Evolutionary conservation across 2,888 invertebrate species (phyloP).

Genomic region (Drosophila tripunctata): DNA sequence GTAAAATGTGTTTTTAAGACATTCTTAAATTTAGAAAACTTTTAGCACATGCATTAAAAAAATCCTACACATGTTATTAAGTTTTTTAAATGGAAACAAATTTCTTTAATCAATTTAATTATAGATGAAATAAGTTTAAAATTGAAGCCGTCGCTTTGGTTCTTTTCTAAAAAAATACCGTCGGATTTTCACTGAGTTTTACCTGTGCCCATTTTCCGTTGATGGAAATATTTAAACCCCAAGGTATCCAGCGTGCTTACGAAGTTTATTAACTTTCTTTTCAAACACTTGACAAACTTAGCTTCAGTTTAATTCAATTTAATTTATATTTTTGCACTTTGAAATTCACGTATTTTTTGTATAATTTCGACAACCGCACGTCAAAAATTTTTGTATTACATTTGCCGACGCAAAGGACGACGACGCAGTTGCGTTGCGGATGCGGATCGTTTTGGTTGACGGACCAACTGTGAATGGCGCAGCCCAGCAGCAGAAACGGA

Average conservation of each 20-base stretch:
- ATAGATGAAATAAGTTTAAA: not conserved
- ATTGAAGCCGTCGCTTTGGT: not conserved
- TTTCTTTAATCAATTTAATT: not conserved
- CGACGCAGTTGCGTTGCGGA: slow-evolving; percentile 51
- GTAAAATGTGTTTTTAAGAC: too few relatives aligned
- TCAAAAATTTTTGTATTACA: slow-evolving; percentile 30
- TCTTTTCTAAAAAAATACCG: slow-evolving; percentile 5
- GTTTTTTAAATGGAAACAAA: not conserved
- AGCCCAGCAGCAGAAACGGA: slow-evolving; percentile 36
- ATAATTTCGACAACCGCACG: slow-evolving; percentile 35
- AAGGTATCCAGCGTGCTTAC: slow-evolving; percentile 83
- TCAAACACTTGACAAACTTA: slow-evolving; percentile 16
- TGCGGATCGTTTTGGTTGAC: slow-evolving; percentile 77
- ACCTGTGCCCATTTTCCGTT: slow-evolving; percentile 85
- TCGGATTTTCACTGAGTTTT: slow-evolving; percentile 29
- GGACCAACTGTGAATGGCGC: slow-evolving; percentile 79
- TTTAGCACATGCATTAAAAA: too few relatives aligned
- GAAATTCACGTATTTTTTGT: slow-evolving; percentile 8
- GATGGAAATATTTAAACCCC: slow-evolving; percentile 84
- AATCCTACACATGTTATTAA: too few relatives aligned
- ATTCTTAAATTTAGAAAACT: too few relatives aligned
- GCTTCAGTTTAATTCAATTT: slow-evolving; percentile 3
- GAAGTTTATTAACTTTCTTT: slow-evolving; percentile 16
- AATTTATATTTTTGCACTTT: slow-evolving; percentile 14
- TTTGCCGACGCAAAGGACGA: slow-evolving; percentile 60